These are phyloP conservation scores for human (Homo sapiens) DNA, from an alignment of 2,113 vertebrate genomes.

Conservation along the genomic window DNA sequence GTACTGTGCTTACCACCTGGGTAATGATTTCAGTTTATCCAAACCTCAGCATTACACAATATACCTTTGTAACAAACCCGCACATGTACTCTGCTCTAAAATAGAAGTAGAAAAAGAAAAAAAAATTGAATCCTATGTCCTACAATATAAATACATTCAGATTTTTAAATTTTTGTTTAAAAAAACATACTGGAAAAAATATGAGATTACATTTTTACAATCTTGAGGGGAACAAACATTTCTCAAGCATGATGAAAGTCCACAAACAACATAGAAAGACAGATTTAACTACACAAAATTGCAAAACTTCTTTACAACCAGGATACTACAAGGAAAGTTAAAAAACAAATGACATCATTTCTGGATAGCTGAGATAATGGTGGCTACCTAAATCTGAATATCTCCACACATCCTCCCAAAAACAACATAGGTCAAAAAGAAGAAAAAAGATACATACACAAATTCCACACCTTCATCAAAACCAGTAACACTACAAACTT, in stretches of 20 bases:
- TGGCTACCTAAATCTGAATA: background rate
- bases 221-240: background rate
- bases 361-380: background rate
- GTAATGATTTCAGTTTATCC: no score
- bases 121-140: background rate
- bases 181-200: background rate
- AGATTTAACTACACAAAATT: background rate
- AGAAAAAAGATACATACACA: background rate
- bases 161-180: constrained; percentile 5
- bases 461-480: background rate
- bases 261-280: background rate
- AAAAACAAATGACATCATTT: background rate
- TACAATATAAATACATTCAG: background rate
- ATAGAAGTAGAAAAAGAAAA: no score
- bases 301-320: background rate
- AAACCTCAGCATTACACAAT: no score
- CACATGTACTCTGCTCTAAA: no score
- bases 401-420: background rate
- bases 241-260: background rate
- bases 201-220: background rate
- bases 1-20: no score
- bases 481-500: background rate
- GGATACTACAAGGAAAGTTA: background rate
- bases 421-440: background rate
- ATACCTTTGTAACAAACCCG: no score